A percentile compares a stretch with the other conserved stretches of the same genome.
Conservation (phyloP, 2,797 vertebrate species). For the Setipinna tenuifilis region DNA sequence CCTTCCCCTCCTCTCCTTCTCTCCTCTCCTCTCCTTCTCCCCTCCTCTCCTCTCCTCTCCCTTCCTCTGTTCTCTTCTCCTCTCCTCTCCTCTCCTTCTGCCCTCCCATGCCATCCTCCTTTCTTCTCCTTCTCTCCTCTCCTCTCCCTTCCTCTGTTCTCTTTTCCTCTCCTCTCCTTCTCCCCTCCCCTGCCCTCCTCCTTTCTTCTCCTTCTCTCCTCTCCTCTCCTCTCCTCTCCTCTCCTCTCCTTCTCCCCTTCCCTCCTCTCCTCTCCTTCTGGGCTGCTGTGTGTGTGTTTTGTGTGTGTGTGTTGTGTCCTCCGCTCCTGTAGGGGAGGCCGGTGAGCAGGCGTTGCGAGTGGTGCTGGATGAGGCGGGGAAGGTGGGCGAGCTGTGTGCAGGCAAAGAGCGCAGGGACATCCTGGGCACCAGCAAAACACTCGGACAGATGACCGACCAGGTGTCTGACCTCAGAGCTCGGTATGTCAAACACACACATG, state of each 20-base stretch:
- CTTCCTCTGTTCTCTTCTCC: background rate
- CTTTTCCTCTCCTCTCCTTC: background rate
- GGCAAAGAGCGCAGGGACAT: conserved; percentile 95
- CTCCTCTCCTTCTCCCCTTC: no score
- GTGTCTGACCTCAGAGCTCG: conserved; percentile 89
- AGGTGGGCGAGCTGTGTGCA: conserved; percentile 94
- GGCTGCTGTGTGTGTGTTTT: background rate
- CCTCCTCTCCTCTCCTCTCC: background rate
- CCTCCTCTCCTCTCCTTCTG: no score
- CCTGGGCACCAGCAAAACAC: conserved; percentile 86
- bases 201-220: no score
- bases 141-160: background rate
- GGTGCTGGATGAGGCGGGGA: conserved; percentile 95
- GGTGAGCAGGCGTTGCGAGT: conserved; percentile 92
- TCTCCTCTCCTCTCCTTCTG: background rate
- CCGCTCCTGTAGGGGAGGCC: conserved; percentile 78
- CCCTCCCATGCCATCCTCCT: background rate
- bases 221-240: no score
- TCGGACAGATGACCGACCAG: conserved; percentile 95
- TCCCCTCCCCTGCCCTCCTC: no score
- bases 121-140: background rate
- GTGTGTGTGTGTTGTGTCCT: background rate
- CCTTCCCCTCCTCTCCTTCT: background rate
- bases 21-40: background rate
- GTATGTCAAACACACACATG: conserved; percentile 64